phyloP scores from a whole-genome alignment of 2,113 vertebrate species.

The Cavia aperea region DNA sequence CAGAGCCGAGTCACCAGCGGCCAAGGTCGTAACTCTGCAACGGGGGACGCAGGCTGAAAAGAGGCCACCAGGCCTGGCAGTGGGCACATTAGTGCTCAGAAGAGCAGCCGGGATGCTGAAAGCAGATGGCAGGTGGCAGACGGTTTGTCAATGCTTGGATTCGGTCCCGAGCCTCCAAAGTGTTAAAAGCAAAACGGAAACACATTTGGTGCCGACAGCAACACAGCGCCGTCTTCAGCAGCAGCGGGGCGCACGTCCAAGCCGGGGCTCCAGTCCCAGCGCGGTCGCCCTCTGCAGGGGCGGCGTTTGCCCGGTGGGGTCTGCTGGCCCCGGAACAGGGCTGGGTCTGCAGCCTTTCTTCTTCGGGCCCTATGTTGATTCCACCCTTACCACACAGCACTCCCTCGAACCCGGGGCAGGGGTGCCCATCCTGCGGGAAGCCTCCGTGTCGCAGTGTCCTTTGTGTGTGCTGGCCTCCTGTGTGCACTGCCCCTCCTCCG shows the following conservation, averaged over 20 bases:
- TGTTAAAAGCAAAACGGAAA: conserved; percentile 60
- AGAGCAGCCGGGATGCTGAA: conserved; percentile 13
- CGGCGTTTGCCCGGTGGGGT: not conserved
- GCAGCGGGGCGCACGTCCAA: not conserved
- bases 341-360: not conserved
- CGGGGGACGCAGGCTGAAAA: not conserved
- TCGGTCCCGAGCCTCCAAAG: conserved; percentile 24
- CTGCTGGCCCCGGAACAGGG: not conserved
- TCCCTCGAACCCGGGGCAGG: not conserved
- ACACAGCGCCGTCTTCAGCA: not conserved
- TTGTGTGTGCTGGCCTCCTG: rapidly evolving
- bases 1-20: not conserved
- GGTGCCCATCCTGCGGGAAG: not conserved
- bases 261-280: not conserved
- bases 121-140: conserved; percentile 40
- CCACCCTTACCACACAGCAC: not conserved
- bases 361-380: not conserved
- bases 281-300: not conserved
- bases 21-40: rapidly evolving
- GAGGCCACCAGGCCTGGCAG: not conserved
- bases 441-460: rapidly evolving
- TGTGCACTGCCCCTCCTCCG: not conserved
- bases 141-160: conserved; percentile 46
- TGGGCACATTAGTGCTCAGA: not conserved
- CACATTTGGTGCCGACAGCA: conserved; percentile 20